phyloP scores from a whole-genome alignment of 1,140 invertebrate genomes.

The Laupala kohalensis region DNA sequence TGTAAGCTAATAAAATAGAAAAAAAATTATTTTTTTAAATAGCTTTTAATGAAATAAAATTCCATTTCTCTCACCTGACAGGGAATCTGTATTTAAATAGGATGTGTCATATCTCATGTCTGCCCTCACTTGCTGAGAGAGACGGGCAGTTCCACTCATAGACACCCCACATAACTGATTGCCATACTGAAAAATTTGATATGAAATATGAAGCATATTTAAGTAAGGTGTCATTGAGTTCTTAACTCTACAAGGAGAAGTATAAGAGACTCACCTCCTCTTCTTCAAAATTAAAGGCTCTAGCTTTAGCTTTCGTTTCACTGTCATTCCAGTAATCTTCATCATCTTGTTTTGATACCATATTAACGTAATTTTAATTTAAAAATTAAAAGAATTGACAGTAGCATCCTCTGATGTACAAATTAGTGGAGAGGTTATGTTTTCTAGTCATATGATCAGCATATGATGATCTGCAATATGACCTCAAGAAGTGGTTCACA shows the following conservation, averaged over 20 bases:
- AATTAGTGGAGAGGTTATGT: too few relatives aligned
- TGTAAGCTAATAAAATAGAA: too few relatives aligned
- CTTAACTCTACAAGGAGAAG: not conserved
- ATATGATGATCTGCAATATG: too few relatives aligned
- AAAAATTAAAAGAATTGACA: not conserved
- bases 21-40: too few relatives aligned
- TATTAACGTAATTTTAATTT: not conserved
- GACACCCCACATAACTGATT: constrained; percentile 12
- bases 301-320: not conserved
- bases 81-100: constrained; percentile 2
- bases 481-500: too few relatives aligned
- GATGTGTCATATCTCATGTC: not conserved
- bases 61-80: constrained; percentile 4
- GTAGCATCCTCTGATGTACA: too few relatives aligned
- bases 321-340: not conserved
- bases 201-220: too few relatives aligned
- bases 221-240: not conserved
- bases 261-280: not conserved
- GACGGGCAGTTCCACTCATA: constrained; percentile 9
- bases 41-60: not conserved
- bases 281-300: not conserved
- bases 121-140: constrained; percentile 12
- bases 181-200: constrained; percentile 2
- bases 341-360: not conserved
- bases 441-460: too few relatives aligned